Conservation (phyloP, 2,888 invertebrate species). For the Mayetiola destructor region DNA sequence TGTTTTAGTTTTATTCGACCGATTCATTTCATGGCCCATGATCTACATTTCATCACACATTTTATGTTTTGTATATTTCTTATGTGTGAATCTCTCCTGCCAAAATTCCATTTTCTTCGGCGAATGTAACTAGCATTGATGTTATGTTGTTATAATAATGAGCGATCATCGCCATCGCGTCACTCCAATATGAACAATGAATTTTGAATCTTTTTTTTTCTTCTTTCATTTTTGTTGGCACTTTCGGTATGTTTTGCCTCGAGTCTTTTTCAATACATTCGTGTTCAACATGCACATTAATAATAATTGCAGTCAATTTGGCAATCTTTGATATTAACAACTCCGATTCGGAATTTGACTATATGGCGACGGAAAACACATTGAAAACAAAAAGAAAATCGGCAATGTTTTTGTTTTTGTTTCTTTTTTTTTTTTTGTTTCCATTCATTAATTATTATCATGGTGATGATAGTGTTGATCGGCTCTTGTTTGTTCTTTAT, state of each 20-base stretch:
- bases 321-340: too few species aligned
- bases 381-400: neutral
- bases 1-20: neutral
- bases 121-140: neutral
- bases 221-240: neutral
- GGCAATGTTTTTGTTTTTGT: conserved; percentile 2
- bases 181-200: too few species aligned
- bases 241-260: neutral
- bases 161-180: neutral
- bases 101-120: too few species aligned
- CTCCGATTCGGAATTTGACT: too few species aligned
- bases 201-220: neutral
- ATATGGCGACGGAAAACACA: neutral
- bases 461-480: conserved; percentile 10
- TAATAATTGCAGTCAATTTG: neutral
- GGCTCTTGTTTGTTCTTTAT: conserved; percentile 9
- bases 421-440: neutral
- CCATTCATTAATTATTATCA: too few species aligned
- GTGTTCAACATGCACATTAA: too few species aligned
- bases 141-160: conserved; percentile 4
- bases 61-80: too few species aligned
- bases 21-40: neutral
- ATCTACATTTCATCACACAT: too few species aligned
- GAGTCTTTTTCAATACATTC: neutral
- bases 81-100: too few species aligned